Evolutionary conservation across 1,140 invertebrate genomes (phyloP), one percentile per base, ranked within the genome.

Genomic region (Cyclargus thomasi): DNA sequence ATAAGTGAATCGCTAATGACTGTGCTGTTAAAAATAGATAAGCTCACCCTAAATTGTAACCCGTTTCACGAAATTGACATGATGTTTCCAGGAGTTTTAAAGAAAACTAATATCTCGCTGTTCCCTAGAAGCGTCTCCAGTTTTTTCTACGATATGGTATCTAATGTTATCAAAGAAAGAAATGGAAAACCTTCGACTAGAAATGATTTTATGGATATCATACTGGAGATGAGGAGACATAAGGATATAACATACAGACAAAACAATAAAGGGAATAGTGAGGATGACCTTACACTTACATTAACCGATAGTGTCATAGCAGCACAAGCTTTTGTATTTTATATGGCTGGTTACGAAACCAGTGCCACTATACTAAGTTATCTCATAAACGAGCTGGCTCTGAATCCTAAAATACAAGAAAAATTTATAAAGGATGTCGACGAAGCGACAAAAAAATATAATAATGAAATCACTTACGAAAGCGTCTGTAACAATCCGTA

Each of bases 401-500:
- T 67, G n/a, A 73, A 90, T 67, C 77, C 69, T 14, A 73, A 85
- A 0, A 71, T 90, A 21, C 86, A 88, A 70, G 73, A 82, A 0
- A 76, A 75, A 63, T 29, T 90, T 6, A 62, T 70, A 16, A 53
- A 70, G 10, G 86, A 89, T 72, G 78, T 90, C 16, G 64, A 76
- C 14, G 62, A 72, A 14, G 78, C 77, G 16, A 83, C 94, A 5
- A 69, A 18, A 39, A 39, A 76, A 47, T 66, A 83, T 39, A 67
- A 77, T 20, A 87, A 82, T 5, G 63, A 86, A 66, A 17, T 91
- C n/a, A 84, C 79, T 0, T 74, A 70, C 16, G 90, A 92, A 8
- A 65, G 71, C 5, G 67, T 92, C 0, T 78, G 73, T 20, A 82
- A 91, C 18, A 74, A 92, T 63, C 77, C 66, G 8, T 92, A 91